Evolutionary conservation across 2,888 invertebrate species (phyloP), one percentile per base, ranked within the genome.

Genomic region (Eumerus sabulonum): DNA sequence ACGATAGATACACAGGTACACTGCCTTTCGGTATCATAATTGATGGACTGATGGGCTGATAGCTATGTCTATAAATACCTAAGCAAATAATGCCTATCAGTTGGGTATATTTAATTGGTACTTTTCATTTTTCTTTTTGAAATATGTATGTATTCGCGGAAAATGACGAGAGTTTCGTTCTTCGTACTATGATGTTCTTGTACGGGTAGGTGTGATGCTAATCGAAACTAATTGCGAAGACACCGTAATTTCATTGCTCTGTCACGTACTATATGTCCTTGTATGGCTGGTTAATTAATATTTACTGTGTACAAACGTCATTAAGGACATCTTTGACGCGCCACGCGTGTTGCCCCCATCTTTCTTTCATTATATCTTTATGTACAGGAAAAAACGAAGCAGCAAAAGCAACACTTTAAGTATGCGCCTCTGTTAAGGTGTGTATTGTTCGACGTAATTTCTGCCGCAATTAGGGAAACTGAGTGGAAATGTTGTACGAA

Each of bases 281-380:
- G 27, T 27, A 16, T 51, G 68, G 53, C 68, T 53, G 45, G 68
- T 60, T 60, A 60, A 70, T 70, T 70, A 60, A 53, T 53, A 70
- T 60, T 70, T 68, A 59, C 60, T 45, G 36, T 53, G 59, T 36
- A 60, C 51, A 53, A 53, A 59, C 45, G 68, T 59, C 60, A 60
- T 68, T 68, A 68, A 60, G 53, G 45, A 53, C 14, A 44, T 40
- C 60, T 68, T 68, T 60, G 51, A 40, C 47, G 36, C 51, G 45
- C 7, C 9, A 16, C 16, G 35, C 47, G 42, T 36, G 27, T 27
- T 27, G 27, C 7, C 27, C 27, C 27, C 27, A 4, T 27, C 27
- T 1, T 19, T 11, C 38, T 14, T 9, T 9, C 17, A 14, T 51
- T 51, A 13, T 53, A 0, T 17, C n/a, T 54, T 17, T 19, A 17